Conservation (phyloP, 2,797 vertebrate genomes). For the Hydrocynus forskahlii region DNA sequence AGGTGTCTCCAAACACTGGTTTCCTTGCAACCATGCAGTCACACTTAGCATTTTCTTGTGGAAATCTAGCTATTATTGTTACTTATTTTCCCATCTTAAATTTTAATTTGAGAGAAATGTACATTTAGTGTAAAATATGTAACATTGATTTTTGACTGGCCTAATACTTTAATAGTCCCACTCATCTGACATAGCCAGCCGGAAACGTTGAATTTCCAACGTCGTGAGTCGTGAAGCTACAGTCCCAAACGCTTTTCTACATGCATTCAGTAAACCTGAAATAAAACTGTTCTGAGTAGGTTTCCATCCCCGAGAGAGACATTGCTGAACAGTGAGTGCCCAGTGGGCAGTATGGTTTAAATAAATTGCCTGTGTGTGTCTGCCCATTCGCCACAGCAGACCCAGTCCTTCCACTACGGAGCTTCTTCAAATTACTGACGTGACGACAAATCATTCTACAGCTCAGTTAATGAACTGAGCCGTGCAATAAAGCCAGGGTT, state of each 20-base stretch:
- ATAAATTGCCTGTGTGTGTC: conserved; percentile 2
- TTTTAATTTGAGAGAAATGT: too few species aligned
- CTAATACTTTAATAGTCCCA: conserved; percentile 13
- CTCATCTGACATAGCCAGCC: conserved; percentile 16
- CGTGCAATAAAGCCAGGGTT: conserved; percentile 57
- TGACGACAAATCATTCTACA: conserved; percentile 50
- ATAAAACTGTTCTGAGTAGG: conserved; percentile 23
- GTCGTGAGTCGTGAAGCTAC: not conserved
- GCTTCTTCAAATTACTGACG: conserved; percentile 55
- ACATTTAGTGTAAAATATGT: not conserved
- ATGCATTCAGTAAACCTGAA: not conserved
- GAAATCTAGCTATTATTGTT: not conserved
- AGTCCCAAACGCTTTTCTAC: not conserved
- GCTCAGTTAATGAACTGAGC: conserved; percentile 61
- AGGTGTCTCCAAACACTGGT: too few species aligned
- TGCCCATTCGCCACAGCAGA: conserved; percentile 25
- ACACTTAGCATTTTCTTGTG: too few species aligned
- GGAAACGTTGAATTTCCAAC: conserved; percentile 11
- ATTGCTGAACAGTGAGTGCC: conserved; percentile 1
- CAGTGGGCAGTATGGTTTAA: not conserved
- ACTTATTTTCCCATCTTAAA: not conserved
- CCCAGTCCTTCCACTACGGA: conserved; percentile 40
- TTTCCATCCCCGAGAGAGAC: not conserved
- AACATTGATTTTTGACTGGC: not conserved
- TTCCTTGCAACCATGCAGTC: too few species aligned